A percentile compares a stretch with the other conserved stretches of the same genome.
These are phyloP conservation scores for Dynastes grantii DNA, from an alignment of 2,888 invertebrate species.

Conservation along the genomic window DNA sequence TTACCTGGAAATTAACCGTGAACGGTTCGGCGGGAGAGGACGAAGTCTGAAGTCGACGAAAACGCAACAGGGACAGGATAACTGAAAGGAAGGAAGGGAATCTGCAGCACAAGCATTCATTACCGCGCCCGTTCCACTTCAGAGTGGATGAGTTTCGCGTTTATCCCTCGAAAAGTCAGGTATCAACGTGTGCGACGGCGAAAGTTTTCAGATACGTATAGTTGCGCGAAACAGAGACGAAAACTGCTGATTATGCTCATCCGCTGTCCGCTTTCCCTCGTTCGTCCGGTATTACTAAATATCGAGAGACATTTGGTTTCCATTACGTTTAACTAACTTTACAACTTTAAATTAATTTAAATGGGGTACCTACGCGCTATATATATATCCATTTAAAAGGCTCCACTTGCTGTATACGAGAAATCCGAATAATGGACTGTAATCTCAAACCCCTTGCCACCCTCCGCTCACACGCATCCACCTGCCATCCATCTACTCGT, in stretches of 20 bases:
- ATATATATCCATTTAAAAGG: background rate
- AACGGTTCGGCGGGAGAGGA: conserved; percentile 61
- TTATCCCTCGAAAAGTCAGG: conserved; percentile 11
- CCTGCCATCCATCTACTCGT: conserved; percentile 36
- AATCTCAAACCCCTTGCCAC: conserved; percentile 20
- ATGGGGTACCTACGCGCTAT: conserved; percentile 37
- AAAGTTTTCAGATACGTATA: background rate
- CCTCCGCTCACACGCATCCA: background rate
- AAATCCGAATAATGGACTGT: conserved; percentile 45
- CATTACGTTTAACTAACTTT: conserved; percentile 56
- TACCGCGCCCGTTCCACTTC: conserved; percentile 58
- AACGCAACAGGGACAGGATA: conserved; percentile 59
- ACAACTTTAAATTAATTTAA: conserved; percentile 46
- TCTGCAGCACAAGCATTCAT: conserved; percentile 67
- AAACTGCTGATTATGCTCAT: conserved; percentile 41
- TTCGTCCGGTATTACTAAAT: conserved; percentile 62
- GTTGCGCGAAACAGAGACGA: conserved; percentile 12
- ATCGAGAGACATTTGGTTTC: conserved; percentile 62
- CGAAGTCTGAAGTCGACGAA: conserved; percentile 57
- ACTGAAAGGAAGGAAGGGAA: conserved; percentile 53
- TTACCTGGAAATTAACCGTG: conserved; percentile 69
- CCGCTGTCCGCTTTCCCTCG: conserved; percentile 5
- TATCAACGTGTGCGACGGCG: conserved; percentile 58
- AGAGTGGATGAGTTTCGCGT: conserved; percentile 12
- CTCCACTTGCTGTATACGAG: conserved; percentile 41